Conservation (phyloP, 2,888 invertebrate genomes). For the Drosophila pseudotakahashii region DNA sequence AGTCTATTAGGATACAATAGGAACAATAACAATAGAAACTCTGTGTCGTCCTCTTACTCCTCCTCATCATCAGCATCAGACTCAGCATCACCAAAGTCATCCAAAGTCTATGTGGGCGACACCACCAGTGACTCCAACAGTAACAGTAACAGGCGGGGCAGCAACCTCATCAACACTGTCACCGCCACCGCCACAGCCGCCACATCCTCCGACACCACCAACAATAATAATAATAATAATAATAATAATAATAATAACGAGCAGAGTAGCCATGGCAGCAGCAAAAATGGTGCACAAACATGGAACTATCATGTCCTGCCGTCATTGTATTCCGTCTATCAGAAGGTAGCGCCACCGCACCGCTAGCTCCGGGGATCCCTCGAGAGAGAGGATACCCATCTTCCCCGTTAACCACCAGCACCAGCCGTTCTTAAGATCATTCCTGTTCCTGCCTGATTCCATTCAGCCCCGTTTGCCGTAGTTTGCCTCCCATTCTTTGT, state of each 20-base stretch:
- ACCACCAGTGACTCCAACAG: conserved; percentile 49
- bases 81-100: conserved; percentile 65
- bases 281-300: conserved; percentile 85
- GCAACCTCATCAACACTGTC: conserved; percentile 49
- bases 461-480: background rate
- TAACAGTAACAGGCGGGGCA: conserved; percentile 38
- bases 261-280: conserved; percentile 57
- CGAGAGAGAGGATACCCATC: background rate
- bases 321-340: conserved; percentile 92
- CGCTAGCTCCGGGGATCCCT: conserved; percentile 4
- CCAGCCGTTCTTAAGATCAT: conserved; percentile 12
- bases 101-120: conserved; percentile 81
- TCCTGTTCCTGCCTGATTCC: conserved; percentile 7
- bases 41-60: conserved; percentile 69
- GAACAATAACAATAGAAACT: conserved; percentile 77
- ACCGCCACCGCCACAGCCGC: conserved; percentile 64
- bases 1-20: conserved; percentile 84
- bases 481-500: conserved; percentile 13
- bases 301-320: conserved; percentile 95
- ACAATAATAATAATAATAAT: conserved; percentile 12
- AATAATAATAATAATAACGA: conserved; percentile 37
- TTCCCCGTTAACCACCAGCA: conserved; percentile 1
- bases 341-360: conserved; percentile 88
- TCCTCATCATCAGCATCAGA: conserved; percentile 66
- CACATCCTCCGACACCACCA: conserved; percentile 63